Base-by-base conservation (phyloP, 2,797 vertebrate species). In the Sebastes cheni region DNA sequence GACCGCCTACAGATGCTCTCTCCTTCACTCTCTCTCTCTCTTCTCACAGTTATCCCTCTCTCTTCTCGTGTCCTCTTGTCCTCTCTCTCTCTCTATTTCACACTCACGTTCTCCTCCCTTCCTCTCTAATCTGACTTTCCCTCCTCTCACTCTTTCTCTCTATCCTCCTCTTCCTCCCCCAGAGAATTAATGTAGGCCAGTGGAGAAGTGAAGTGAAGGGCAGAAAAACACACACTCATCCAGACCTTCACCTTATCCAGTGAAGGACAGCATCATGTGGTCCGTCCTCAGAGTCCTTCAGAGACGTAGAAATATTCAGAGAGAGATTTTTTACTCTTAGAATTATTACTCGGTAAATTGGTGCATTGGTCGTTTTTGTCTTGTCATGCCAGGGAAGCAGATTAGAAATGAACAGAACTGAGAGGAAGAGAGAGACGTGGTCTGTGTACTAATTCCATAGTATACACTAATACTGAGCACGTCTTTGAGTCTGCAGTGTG, bases 1-100 rank as follows among this genome's bases (percentile, higher is more conserved):
- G 77, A 89, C 88, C 87, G 88, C 93, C 92, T 87, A 91, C 88
- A 88, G 88, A 90, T 85, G 67, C 82, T 86, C 84, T 79, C 87
- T 92, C 87, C 58, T 64, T 82, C 87, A 29, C 81, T 84, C 66
- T 23, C 73, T 75, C 61, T 55, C 27, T 25, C 59, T 80, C 3
- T 39, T 42, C 59, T 79, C 77, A 30, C 80, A 74, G 25, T 46
- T 62, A 20, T 76, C 72, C 18, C 32, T 68, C 9, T 71, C 4
- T 46, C 67, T 83, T 27, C 62, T 16, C 6, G n/a, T 46, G 55
- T 67, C 70, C 78, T 75, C 36, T 52, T 52, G 60, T 60, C 68
- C 42, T 75, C 52, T 62, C 68, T 67, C 29, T 74, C 23, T 74
- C 67, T 76, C 52, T 66, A 2, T 71, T 50, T 61, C 72, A 50